Percentiles rank a stretch among this genome's conserved stretches.
phyloP scores from a whole-genome alignment of 2,888 invertebrate species.

The Petrophora chlorosata region DNA sequence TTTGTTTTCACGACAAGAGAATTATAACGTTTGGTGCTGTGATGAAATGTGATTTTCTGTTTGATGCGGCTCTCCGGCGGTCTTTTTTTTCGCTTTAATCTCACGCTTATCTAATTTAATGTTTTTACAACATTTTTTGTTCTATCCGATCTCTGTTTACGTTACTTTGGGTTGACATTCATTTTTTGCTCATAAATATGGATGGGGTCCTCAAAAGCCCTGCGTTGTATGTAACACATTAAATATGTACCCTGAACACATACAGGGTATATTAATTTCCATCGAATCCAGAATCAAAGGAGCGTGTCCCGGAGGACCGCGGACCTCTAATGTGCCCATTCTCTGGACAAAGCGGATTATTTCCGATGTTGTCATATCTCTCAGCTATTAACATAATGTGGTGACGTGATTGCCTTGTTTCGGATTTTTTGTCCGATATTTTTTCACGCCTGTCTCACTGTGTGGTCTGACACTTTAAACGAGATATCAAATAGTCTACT shows the following conservation, averaged over 20 bases:
- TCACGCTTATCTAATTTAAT: conserved; percentile 33
- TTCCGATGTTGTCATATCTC: conserved; percentile 75
- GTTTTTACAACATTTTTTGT: conserved; percentile 32
- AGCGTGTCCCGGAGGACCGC: conserved; percentile 63
- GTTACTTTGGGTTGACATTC: conserved; percentile 33
- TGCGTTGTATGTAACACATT: conserved; percentile 43
- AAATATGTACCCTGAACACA: conserved; percentile 58
- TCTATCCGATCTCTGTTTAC: conserved; percentile 2
- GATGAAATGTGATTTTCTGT: conserved; percentile 51
- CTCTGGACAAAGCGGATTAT: conserved; percentile 79
- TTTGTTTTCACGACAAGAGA: conserved; percentile 73
- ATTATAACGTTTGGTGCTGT: conserved; percentile 53
- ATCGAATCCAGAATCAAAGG: conserved; percentile 79
- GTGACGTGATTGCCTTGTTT: conserved; percentile 70
- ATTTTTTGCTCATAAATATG: conserved; percentile 50
- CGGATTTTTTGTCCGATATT: conserved; percentile 52
- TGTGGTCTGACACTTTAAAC: conserved; percentile 59
- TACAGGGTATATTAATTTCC: conserved; percentile 69
- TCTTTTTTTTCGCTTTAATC: too few species aligned
- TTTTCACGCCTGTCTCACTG: conserved; percentile 58
- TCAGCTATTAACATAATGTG: conserved; percentile 76
- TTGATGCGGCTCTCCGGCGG: conserved; percentile 46
- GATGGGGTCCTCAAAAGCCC: conserved; percentile 32
- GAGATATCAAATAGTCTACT: conserved; percentile 22
- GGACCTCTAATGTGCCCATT: conserved; percentile 66